phyloP scores from a whole-genome alignment of 2,113 vertebrate genomes.

The Colossoma macropomum region DNA sequence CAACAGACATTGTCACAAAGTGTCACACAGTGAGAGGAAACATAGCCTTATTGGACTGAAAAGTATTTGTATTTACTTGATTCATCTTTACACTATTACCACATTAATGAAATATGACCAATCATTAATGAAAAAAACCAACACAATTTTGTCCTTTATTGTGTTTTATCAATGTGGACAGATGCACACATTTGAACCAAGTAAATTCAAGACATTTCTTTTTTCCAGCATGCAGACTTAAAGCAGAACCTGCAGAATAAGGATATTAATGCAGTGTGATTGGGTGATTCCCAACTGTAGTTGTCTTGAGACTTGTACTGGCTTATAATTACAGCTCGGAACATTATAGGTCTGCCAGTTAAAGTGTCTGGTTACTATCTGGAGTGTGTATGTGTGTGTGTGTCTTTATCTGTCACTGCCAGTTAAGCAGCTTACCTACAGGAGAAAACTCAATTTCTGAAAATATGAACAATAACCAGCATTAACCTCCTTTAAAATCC shows the following conservation, averaged over 20 bases:
- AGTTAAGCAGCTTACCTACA: background rate
- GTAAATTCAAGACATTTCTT: background rate
- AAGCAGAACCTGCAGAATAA: background rate
- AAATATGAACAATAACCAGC: background rate
- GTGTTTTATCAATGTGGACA: background rate
- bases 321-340: conserved; percentile 22
- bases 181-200: background rate
- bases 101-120: too few species aligned
- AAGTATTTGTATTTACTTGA: too few species aligned
- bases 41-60: too few species aligned
- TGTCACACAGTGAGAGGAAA: too few species aligned
- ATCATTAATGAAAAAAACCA: too few species aligned
- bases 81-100: too few species aligned
- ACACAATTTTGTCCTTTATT: too few species aligned
- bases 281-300: background rate
- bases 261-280: background rate
- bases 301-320: conserved; percentile 8
- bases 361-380: conserved; percentile 17
- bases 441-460: background rate
- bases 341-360: conserved; percentile 27
- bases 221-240: background rate
- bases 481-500: background rate
- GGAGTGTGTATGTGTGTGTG: background rate
- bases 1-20: too few species aligned
- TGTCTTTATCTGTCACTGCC: background rate